phyloP scores from a whole-genome alignment of 1,140 invertebrate genomes.

The Atopsyche davidsoni region DNA sequence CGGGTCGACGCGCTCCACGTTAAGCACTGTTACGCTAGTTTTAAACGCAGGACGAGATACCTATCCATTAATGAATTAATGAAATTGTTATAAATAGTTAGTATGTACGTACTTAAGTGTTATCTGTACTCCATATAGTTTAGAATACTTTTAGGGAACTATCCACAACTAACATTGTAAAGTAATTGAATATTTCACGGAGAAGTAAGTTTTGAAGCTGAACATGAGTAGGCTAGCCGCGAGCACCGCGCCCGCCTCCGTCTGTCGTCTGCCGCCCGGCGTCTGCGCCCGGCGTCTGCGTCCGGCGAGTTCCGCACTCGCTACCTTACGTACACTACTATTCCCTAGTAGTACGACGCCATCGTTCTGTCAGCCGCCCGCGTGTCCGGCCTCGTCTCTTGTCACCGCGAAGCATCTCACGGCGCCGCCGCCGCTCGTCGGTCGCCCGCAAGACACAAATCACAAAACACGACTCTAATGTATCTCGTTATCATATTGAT shows the following conservation, averaged over 20 bases:
- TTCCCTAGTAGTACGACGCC: conserved; percentile 24
- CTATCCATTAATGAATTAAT: conserved; percentile 34
- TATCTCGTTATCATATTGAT: conserved; percentile 24
- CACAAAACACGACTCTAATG: conserved; percentile 22
- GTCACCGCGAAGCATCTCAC: conserved; percentile 8
- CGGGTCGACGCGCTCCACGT: conserved; percentile 28
- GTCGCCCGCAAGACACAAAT: conserved; percentile 23
- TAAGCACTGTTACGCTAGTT: conserved; percentile 36
- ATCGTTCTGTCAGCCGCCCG: conserved; percentile 17
- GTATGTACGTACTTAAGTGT: conserved; percentile 37
- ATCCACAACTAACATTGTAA: conserved; percentile 29
- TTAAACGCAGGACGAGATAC: conserved; percentile 32
- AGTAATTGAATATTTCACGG: conserved; percentile 25
- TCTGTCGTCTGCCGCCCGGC: conserved; percentile 1
- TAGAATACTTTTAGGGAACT: conserved; percentile 33
- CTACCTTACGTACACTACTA: conserved; percentile 24
- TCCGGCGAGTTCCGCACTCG: too few relatives aligned
- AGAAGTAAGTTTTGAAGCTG: conserved; percentile 16
- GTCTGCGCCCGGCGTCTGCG: not conserved
- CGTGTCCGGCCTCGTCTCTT: conserved; percentile 21
- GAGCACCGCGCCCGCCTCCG: conserved; percentile 4
- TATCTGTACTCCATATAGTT: conserved; percentile 41
- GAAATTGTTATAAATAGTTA: conserved; percentile 38
- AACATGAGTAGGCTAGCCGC: not conserved
- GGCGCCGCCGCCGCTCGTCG: conserved; percentile 7